These are phyloP conservation scores for Scaptomyza cyrtandrae DNA, from an alignment of 2,888 invertebrate genomes.

Conservation along the genomic window DNA sequence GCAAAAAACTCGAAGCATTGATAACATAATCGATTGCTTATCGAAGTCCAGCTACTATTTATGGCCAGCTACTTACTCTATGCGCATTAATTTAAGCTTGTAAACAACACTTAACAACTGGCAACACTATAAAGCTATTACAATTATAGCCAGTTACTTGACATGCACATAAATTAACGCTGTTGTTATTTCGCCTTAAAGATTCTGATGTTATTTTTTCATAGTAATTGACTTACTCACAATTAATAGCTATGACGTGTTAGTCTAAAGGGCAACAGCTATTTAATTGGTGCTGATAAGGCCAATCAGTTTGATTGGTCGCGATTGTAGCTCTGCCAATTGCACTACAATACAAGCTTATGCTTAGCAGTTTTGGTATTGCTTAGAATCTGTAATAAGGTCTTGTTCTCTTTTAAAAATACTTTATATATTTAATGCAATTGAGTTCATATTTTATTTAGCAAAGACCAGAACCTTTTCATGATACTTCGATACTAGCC, in stretches of 20 bases:
- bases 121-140: background rate
- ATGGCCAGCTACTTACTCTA: background rate
- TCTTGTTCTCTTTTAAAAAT: no score
- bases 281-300: slow-evolving; percentile 6
- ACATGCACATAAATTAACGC: slow-evolving; percentile 28
- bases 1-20: slow-evolving; percentile 27
- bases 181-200: slow-evolving; percentile 8
- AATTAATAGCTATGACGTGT: slow-evolving; percentile 50
- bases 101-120: slow-evolving; percentile 4
- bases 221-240: slow-evolving; percentile 42
- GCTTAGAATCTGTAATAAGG: no score
- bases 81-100: slow-evolving; percentile 4
- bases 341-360: background rate
- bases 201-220: background rate
- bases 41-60: slow-evolving; percentile 37
- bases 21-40: slow-evolving; percentile 58
- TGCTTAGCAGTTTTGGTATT: no score
- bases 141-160: slow-evolving; percentile 32
- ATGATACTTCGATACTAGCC: rapidly evolving
- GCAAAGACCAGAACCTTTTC: background rate
- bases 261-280: slow-evolving; percentile 46
- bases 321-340: slow-evolving; percentile 5
- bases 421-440: no score
- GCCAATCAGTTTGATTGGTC: slow-evolving; percentile 20
- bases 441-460: background rate